These are phyloP conservation scores for Cranoglanis bouderius DNA, from an alignment of 2,113 vertebrate species.

Conservation along the genomic window DNA sequence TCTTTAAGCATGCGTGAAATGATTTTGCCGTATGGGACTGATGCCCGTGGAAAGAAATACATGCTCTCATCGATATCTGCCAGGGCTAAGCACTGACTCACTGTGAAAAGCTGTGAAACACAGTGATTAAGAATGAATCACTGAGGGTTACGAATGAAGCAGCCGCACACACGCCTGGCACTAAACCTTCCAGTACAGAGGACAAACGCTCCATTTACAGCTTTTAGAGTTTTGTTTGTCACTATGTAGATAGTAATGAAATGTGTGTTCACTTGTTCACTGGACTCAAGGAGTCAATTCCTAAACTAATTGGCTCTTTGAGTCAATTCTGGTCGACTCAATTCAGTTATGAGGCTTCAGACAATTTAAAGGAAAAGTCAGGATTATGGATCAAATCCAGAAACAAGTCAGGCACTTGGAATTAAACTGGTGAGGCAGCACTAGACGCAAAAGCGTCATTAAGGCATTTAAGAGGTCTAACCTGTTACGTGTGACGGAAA, in stretches of 20 bases:
- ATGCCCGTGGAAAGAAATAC: neutral
- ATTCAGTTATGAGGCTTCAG: neutral
- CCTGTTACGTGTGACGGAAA: neutral
- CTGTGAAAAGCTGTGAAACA: conserved; percentile 6
- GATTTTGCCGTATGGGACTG: neutral
- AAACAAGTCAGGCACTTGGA: conserved; percentile 27
- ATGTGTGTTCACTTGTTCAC: conserved; percentile 7
- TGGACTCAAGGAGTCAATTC: neutral
- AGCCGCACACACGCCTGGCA: conserved; percentile 6
- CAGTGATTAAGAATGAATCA: conserved; percentile 30
- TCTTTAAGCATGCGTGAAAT: neutral
- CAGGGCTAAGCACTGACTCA: conserved; percentile 18
- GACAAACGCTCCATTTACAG: conserved; percentile 34
- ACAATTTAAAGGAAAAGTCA: neutral
- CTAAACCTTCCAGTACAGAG: conserved; percentile 4
- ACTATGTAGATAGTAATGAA: neutral
- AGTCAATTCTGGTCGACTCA: neutral
- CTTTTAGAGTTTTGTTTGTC: neutral
- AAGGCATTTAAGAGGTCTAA: neutral
- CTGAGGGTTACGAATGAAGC: conserved; percentile 3
- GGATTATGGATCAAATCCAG: neutral
- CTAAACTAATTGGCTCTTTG: neutral
- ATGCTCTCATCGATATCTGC: neutral
- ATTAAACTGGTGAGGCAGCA: neutral
- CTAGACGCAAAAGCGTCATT: neutral